Conservation (phyloP, 2,113 vertebrate genomes). For the Myocastor coypus region DNA sequence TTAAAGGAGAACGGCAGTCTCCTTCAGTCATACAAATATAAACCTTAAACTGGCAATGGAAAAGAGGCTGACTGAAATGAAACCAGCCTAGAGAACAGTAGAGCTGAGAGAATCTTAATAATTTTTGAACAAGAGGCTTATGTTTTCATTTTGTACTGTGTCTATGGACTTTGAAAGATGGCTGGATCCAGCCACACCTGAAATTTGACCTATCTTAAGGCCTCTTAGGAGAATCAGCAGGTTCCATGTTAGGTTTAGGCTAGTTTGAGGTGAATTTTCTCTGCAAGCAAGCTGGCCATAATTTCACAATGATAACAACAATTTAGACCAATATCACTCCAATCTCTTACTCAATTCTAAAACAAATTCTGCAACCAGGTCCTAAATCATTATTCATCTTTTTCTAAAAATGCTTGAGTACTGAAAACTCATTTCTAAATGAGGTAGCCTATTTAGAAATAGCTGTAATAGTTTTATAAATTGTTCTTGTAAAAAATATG, state of each 20-base stretch:
- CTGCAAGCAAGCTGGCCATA: background rate
- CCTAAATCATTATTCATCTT: background rate
- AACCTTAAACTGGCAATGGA: background rate
- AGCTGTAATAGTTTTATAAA: constrained; percentile 27
- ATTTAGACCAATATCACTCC: constrained; percentile 26
- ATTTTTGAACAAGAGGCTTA: background rate
- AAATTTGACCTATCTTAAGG: background rate
- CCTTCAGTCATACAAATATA: background rate
- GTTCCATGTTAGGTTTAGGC: background rate
- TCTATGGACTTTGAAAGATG: background rate
- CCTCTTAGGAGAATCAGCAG: background rate
- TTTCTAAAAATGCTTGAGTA: background rate
- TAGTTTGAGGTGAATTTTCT: background rate
- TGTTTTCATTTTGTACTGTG: background rate
- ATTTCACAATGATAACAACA: background rate
- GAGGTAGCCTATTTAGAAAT: constrained; percentile 37
- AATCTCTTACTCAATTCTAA: background rate
- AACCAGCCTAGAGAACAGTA: background rate
- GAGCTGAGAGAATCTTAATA: background rate
- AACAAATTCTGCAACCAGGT: constrained; percentile 31
- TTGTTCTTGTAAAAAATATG: constrained; percentile 12
- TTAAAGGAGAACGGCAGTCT: background rate
- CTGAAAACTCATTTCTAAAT: background rate
- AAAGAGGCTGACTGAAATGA: background rate
- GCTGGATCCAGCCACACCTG: background rate